Base-by-base conservation (phyloP, 2,888 invertebrate species). In the Ellobium chinense region DNA sequence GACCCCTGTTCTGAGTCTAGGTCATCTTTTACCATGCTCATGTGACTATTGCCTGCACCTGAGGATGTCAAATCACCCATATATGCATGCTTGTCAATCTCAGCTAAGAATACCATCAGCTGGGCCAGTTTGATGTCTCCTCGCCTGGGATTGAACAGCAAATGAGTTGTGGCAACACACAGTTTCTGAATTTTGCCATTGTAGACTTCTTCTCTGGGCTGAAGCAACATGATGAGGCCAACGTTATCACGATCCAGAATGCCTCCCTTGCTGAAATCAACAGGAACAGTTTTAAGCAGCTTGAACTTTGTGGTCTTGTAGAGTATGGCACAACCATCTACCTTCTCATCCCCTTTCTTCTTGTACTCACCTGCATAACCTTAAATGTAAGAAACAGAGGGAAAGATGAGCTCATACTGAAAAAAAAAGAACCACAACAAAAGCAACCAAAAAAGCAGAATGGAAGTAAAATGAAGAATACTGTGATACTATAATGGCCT, bases 271-370 rank as follows among this genome's bases (percentile, higher is more conserved):
- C 93, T 94, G 89, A 95, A 96, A 93, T 98, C 97, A 65, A 99
- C 96, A 69, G 94, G 94, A 0, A 94, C 92, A 76, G 95, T 94
- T 63, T 95, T 95, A 4, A 95, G 89, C 77, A 97, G 91, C 63
- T 94, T 93, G 87, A 99, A 96, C 78, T 95, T 93, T 29, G 94
- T 93, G 12, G 93, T 92, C 87, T 95, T 96, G 92, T 95, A 98
- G 90, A 97, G 96, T 62, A 98, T 96, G 0, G 98, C 97, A 92
- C 98, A 97, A 0, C 99, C 99, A 93, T 99, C 99, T 14, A 94
- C 94, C 87, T 96, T 95, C 54, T 88, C 86, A 94, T 93, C 89
- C 21, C 97, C 97, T 89, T 97, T 95, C 92, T 96, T 96, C 93
- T 98, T 97, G 92, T 95, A 98, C 3, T 97, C 91, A 69, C 96